Percentiles rank a stretch among this genome's conserved stretches.
Conservation (phyloP, 2,113 vertebrate genomes). For the Sterrhoptilus dennistouni region DNA sequence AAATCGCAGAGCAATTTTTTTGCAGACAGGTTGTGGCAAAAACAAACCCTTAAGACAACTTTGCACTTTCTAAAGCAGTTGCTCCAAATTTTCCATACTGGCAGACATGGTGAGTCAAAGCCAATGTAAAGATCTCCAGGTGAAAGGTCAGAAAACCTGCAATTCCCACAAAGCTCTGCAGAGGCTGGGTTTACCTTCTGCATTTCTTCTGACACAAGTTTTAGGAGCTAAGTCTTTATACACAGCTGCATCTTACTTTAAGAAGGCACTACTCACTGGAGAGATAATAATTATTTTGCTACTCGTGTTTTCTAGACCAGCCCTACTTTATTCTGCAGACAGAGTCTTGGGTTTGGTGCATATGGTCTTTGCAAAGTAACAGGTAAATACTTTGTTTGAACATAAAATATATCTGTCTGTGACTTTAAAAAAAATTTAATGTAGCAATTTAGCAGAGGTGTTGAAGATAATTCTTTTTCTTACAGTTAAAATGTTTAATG, state of each 20-base stretch:
- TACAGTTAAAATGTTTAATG: neutral
- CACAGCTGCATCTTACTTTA: neutral
- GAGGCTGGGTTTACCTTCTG: neutral
- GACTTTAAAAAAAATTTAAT: rapidly evolving
- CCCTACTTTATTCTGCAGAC: neutral
- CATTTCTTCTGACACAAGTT: neutral
- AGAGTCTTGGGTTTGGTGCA: neutral
- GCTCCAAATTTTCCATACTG: neutral
- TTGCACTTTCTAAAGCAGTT: neutral
- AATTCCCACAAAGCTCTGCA: neutral
- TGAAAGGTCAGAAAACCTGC: neutral
- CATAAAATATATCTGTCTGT: neutral
- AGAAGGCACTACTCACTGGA: neutral
- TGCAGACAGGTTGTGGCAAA: neutral
- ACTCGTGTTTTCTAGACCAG: neutral
- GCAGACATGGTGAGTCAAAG: neutral
- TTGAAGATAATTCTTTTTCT: neutral
- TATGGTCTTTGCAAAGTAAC: neutral
- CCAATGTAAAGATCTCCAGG: neutral
- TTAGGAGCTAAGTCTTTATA: neutral
- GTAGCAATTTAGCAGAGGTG: neutral
- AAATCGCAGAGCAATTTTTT: neutral
- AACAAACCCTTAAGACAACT: neutral
- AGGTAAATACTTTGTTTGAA: neutral
- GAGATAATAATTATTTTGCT: neutral